Evolutionary conservation across 1,140 invertebrate genomes (phyloP), one percentile per base, ranked within the genome.

Genomic region (Calliphora vicina): DNA sequence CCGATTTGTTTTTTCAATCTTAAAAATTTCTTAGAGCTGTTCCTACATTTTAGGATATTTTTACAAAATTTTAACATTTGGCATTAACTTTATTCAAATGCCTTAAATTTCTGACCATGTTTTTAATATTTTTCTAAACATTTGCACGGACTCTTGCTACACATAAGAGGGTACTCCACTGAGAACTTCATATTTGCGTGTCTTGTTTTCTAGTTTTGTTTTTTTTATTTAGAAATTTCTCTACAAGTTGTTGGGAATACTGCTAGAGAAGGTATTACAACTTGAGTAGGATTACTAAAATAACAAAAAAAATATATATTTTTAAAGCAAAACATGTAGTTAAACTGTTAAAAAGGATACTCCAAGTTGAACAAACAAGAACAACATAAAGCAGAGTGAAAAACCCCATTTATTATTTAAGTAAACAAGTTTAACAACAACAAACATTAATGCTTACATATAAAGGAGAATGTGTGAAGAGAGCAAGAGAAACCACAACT

Each of bases 101-200:
- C 35, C 5, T 8, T 35, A 2, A n/a, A 3, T 29, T 29, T 10
- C 35, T 35, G 35, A 35, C 35, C 35, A 35, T 35, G 35, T 5
- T 35, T 8, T 8, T 8, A 5, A 35, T 35, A 35, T 35, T 35
- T 35, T 2, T 35, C 6, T 35, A 5, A 10, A 67, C 25, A 23
- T 67, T 67, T 67, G 74, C 74, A 78, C 35, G 74, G 74, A 78
- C 74, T 43, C 74, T 78, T 78, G 25, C 43, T n/a, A 43, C 42
- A 78, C 74, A 78, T 78, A 78, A 78, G 74, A 78, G 74, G 74
- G 74, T 43, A 78, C 74, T 78, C 74, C 61, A 67, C 1, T 23
- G 25, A 25, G 20, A 67, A 67, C 61, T 67, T 20, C n/a, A 67
- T 67, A 67, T 67, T 67, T 67, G 61, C 61, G 61, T 67, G 61